Evolutionary conservation across 2,113 vertebrate genomes (phyloP).

Genomic region (Tauraco erythrolophus): DNA sequence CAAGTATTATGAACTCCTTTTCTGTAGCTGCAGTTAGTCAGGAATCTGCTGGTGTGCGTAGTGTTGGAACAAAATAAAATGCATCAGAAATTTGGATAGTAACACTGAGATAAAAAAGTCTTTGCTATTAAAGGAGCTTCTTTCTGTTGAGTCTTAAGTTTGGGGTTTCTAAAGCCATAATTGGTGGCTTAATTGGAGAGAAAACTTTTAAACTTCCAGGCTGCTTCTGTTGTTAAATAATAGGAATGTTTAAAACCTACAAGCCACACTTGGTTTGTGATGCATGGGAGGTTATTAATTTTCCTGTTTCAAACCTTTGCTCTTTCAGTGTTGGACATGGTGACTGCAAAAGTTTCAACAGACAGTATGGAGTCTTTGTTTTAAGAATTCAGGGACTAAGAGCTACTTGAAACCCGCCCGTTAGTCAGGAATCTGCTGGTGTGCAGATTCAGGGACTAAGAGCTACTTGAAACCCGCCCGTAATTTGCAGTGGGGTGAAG

Average conservation of each 20-base stretch:
- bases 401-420: neutral
- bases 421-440: too few relatives aligned
- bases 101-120: neutral
- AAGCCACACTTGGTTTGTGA: neutral
- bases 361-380: neutral
- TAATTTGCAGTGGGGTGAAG: neutral
- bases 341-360: neutral
- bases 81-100: neutral
- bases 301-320: neutral
- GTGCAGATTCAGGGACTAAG: too few relatives aligned
- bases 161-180: neutral
- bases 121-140: neutral
- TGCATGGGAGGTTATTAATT: rapidly evolving
- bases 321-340: neutral
- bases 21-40: neutral
- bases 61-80: neutral
- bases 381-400: neutral
- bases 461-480: neutral
- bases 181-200: neutral
- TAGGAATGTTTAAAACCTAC: neutral
- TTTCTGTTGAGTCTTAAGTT: neutral
- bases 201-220: neutral
- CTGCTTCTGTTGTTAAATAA: neutral
- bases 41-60: neutral
- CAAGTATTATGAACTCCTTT: neutral